A percentile compares a stretch with the other conserved stretches of the same genome.
These are phyloP conservation scores for Pediacus dermestoides DNA, from an alignment of 2,888 invertebrate genomes.

Conservation along the genomic window DNA sequence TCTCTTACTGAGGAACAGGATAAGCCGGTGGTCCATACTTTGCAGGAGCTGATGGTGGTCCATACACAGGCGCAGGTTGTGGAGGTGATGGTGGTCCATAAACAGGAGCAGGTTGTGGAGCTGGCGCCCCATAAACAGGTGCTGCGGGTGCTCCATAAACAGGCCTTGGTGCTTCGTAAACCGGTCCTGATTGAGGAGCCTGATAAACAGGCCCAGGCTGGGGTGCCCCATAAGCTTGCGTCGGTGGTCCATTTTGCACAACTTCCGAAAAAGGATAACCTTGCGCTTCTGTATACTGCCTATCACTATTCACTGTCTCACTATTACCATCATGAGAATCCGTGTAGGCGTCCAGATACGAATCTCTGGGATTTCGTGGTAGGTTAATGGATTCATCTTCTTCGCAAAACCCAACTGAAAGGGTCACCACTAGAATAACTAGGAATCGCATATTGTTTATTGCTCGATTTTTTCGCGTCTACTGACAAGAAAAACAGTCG, in stretches of 20 bases:
- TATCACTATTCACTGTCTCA: conserved; percentile 51
- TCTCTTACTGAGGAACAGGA: conserved; percentile 20
- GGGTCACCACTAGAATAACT: no score
- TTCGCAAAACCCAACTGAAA: no score
- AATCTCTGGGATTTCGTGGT: conserved; percentile 50
- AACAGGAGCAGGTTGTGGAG: conserved; percentile 13
- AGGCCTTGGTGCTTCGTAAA: conserved; percentile 27
- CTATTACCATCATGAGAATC: conserved; percentile 54
- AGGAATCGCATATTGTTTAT: no score
- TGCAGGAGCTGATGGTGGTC: conserved; percentile 43
- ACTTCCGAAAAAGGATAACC: conserved; percentile 45
- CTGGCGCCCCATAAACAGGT: conserved; percentile 10
- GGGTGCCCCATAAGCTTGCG: conserved; percentile 29
- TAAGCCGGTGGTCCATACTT: no score
- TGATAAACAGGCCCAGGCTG: conserved; percentile 19
- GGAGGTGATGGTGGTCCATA: conserved; percentile 41
- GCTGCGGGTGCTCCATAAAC: conserved; percentile 22
- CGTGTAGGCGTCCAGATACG: conserved; percentile 63
- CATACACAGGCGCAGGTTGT: conserved; percentile 44
- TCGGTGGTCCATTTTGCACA: conserved; percentile 47
- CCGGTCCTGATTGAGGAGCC: conserved; percentile 15
- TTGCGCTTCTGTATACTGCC: conserved; percentile 50
- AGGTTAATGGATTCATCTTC: no score
- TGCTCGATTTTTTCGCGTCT: no score
- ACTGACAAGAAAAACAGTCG: no score